These are phyloP conservation scores for Aphelocoma californica DNA, from an alignment of 2,797 vertebrate species.

Conservation along the genomic window DNA sequence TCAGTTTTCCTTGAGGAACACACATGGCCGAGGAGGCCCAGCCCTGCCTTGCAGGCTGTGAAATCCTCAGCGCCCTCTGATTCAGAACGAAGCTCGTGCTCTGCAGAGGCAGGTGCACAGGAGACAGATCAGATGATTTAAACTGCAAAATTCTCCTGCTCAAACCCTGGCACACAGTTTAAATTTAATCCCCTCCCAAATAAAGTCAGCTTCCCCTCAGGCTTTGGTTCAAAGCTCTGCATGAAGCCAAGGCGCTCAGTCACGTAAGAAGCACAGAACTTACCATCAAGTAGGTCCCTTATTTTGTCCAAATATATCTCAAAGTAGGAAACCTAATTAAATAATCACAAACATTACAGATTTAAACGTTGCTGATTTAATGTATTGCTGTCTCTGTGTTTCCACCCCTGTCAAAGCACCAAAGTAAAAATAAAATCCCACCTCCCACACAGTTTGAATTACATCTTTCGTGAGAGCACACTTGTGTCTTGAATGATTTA, in stretches of 20 bases:
- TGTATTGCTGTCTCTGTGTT: background rate
- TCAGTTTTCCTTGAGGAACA: background rate
- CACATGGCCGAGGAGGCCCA: background rate
- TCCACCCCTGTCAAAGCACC: background rate
- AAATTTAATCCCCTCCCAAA: background rate
- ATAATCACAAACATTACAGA: slow-evolving; percentile 26
- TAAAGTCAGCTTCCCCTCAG: background rate
- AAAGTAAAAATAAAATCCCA: background rate
- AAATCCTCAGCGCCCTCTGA: background rate
- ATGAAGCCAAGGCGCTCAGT: background rate
- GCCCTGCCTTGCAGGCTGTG: background rate
- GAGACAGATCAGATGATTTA: background rate
- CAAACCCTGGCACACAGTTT: background rate
- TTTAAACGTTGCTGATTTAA: background rate
- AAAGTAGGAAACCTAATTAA: slow-evolving; percentile 91
- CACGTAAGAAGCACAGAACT: slow-evolving; percentile 46
- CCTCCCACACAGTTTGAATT: background rate
- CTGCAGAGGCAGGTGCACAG: background rate
- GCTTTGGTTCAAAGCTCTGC: background rate
- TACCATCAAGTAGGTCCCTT: slow-evolving; percentile 90
- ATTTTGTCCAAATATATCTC: slow-evolving; percentile 98
- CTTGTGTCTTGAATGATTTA: background rate
- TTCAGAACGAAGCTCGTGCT: background rate
- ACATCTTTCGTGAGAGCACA: background rate
- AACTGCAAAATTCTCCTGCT: background rate